Evolutionary conservation across 2,113 vertebrate species (phyloP), one percentile per base, ranked within the genome.

Genomic region (Regulus satrapa): DNA sequence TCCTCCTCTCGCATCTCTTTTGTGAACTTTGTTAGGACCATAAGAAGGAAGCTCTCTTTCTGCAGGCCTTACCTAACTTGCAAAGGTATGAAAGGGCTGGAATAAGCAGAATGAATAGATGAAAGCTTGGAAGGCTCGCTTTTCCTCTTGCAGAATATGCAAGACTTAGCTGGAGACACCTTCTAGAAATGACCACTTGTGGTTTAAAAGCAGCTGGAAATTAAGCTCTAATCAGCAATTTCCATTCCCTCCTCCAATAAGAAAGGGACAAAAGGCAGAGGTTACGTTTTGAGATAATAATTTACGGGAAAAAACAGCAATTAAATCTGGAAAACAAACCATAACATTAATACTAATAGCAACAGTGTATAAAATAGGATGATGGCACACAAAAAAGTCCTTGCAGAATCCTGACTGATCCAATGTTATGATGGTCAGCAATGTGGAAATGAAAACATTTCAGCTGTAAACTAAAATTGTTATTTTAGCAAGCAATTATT

Each of bases 391-490:
- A 43, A 66, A 74, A 75, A 34, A 36, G 12, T 36, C 26, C 52
- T 43, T 43, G 32, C 14, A 31, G 54, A 68, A 45, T 8, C 51
- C 52, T 51, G 36, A 36, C 17, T 18, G 36, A 76, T 21, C 21
- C 11, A 21, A 12, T 15, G 11, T 45, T 23, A 26, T 1, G 1
- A 36, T 3, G 18, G 18, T 17, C 45, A 59, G 26, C 0, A 0
- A 59, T 1, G 0, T 32, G 17, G 38, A 32, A 32, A n/a, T 38
- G 26, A 18, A 86, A 64, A 56, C 25, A 48, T 18, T 68, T 69
- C 19, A 75, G 6, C 13, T 45, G 4, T 31, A 40, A 87, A 36
- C 13, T 24, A 23, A 6, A 77, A 81, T 12, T 85, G 46, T 16
- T 40, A 20, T 48, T 86, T 89, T n/a, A 52, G 38, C 10, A 48